Conservation (phyloP, 2,888 invertebrate species). For the Nysson spinosus region DNA sequence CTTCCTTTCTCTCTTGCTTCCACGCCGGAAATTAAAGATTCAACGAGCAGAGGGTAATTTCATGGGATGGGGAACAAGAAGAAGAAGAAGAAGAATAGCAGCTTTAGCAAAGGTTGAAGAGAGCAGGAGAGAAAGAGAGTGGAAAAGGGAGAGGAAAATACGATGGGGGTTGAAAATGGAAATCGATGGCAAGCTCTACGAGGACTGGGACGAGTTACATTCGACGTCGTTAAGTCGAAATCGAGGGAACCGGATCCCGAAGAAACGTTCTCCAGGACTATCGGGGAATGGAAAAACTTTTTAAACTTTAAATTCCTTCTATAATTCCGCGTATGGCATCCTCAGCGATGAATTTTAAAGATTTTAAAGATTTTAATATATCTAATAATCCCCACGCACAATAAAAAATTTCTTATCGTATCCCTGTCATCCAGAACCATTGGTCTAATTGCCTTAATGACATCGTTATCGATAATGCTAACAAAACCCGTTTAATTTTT, state of each 20-base stretch:
- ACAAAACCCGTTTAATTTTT: conserved; percentile 70
- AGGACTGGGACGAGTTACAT: conserved; percentile 36
- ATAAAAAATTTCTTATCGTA: no score
- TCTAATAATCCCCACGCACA: no score
- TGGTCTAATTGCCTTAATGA: no score
- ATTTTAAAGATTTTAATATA: no score
- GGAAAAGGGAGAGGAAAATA: conserved; percentile 9
- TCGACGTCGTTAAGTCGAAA: conserved; percentile 50
- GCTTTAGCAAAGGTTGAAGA: no score
- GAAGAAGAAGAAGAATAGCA: conserved; percentile 21
- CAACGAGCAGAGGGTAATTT: conserved; percentile 72
- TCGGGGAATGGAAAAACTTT: conserved; percentile 8
- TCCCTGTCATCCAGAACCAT: no score
- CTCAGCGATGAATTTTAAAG: no score
- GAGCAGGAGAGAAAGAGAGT: conserved; percentile 16
- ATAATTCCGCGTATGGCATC: no score
- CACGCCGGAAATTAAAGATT: conserved; percentile 74
- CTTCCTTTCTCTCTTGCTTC: conserved; percentile 44
- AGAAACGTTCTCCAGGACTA: conserved; percentile 4
- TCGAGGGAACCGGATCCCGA: conserved; percentile 26
- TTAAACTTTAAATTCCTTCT: no score
- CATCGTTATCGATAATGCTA: no score
- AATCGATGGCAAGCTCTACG: conserved; percentile 62
- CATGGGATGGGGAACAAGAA: conserved; percentile 60
- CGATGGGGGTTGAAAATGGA: conserved; percentile 61